A percentile compares a stretch with the other conserved stretches of the same genome.
These are phyloP conservation scores for Pavo muticus DNA, from an alignment of 2,113 vertebrate genomes.

Conservation along the genomic window DNA sequence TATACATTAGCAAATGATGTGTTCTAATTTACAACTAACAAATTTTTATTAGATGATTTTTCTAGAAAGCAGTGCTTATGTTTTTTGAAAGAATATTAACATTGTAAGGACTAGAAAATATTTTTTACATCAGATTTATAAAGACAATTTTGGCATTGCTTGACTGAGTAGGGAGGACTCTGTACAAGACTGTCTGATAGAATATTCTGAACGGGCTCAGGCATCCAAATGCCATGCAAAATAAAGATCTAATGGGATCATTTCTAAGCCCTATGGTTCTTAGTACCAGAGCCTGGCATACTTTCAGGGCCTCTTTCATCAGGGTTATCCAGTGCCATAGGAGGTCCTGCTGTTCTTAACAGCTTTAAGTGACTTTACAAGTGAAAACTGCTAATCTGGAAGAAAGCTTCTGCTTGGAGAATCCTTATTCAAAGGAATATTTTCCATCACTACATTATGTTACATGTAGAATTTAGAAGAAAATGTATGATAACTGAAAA, in stretches of 20 bases:
- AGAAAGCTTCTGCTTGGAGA: neutral
- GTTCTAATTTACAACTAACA: neutral
- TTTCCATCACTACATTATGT: neutral
- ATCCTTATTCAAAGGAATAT: neutral
- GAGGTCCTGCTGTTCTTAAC: neutral
- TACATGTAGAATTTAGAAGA: neutral
- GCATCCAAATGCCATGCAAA: neutral
- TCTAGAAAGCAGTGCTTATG: neutral
- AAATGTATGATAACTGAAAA: neutral
- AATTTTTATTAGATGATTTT: neutral
- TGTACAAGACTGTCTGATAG: neutral
- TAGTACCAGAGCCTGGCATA: neutral
- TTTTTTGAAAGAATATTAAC: neutral
- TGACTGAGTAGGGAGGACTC: neutral
- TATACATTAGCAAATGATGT: neutral
- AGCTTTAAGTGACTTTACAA: neutral
- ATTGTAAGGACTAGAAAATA: neutral
- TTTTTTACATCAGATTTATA: neutral
- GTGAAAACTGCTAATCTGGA: neutral
- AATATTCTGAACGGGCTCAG: neutral
- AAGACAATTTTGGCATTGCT: neutral
- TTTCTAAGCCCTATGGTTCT: neutral
- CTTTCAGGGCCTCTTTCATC: neutral
- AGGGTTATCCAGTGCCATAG: neutral
- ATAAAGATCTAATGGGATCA: neutral